phyloP scores from a whole-genome alignment of 2,113 vertebrate genomes.

The Polyodon spathula region DNA sequence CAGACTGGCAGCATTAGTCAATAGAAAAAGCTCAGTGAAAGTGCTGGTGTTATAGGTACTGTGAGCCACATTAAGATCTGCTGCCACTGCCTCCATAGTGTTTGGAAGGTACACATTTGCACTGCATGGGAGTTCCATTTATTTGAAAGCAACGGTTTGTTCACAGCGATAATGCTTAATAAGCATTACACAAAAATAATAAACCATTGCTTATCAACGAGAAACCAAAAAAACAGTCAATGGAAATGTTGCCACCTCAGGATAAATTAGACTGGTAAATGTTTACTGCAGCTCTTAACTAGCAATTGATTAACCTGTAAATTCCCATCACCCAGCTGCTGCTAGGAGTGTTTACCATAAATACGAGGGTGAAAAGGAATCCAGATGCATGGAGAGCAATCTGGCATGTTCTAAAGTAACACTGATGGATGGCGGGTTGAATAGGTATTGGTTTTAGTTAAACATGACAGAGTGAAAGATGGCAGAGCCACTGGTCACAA shows the following conservation, averaged over 20 bases:
- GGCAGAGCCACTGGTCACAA: constrained; percentile 59
- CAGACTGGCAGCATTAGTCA: no score
- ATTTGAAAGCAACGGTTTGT: no score
- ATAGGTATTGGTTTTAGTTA: constrained; percentile 70
- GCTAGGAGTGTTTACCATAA: constrained; percentile 64
- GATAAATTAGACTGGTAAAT: constrained; percentile 55
- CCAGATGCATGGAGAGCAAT: constrained; percentile 62
- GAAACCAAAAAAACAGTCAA: constrained; percentile 35
- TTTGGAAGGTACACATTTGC: no score
- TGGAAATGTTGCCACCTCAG: constrained; percentile 37
- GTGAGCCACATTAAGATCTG: no score
- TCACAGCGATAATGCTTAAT: no score
- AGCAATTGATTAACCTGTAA: constrained; percentile 70
- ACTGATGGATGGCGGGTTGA: constrained; percentile 68
- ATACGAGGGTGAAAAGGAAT: constrained; percentile 56
- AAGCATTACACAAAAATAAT: no score
- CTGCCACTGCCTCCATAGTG: no score
- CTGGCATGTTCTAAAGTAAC: constrained; percentile 68
- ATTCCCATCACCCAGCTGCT: constrained; percentile 66
- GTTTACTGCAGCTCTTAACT: constrained; percentile 54
- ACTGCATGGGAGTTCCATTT: no score
- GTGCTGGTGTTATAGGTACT: no score
- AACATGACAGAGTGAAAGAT: constrained; percentile 71
- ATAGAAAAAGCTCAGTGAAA: no score
- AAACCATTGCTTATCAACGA: neutral